These are phyloP conservation scores for Stegodyphus mimosarum DNA, from an alignment of 1,140 invertebrate genomes.

Conservation along the genomic window DNA sequence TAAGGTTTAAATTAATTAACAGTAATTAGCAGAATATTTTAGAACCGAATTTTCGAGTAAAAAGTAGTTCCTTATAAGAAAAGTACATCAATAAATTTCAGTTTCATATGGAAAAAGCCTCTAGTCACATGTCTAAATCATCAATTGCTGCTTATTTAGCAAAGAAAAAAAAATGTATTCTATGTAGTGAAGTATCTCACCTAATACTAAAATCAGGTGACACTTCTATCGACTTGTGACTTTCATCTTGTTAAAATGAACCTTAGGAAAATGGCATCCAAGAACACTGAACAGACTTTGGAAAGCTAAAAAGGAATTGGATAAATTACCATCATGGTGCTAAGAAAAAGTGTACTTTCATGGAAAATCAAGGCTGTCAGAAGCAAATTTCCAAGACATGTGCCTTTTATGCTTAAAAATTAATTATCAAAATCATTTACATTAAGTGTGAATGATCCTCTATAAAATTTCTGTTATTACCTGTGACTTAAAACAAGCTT, in stretches of 20 bases:
- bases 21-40: neutral
- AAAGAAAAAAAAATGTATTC: neutral
- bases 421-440: neutral
- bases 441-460: neutral
- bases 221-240: neutral
- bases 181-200: neutral
- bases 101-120: neutral
- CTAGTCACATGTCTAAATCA: neutral
- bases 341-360: neutral
- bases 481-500: too few relatives aligned
- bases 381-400: neutral
- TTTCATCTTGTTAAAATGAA: neutral
- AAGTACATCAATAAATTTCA: neutral
- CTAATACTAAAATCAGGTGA: neutral
- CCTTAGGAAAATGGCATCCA: neutral
- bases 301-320: slow-evolving; percentile 2
- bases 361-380: neutral
- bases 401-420: neutral
- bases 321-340: neutral
- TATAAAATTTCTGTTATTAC: neutral
- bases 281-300: neutral
- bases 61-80: neutral
- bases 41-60: neutral
- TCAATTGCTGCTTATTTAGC: neutral
- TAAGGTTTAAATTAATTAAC: neutral